Percentiles rank a stretch among this genome's conserved stretches.
Evolutionary conservation across 1,140 invertebrate species (phyloP).

Genomic region (Ganaspis sp.): DNA sequence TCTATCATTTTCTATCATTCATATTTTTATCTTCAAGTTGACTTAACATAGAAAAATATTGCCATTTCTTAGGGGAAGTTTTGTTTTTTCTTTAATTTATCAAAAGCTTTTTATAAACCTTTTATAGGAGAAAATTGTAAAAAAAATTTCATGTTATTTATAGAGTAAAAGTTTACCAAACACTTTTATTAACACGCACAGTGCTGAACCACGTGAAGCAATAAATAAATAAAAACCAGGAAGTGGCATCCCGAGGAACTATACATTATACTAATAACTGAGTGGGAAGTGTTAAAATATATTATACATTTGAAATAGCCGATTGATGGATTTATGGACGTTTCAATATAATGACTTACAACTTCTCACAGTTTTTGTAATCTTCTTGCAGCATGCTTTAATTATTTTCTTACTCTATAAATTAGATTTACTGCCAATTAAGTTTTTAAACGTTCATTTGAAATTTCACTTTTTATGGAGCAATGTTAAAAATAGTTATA

Average conservation of each 20-base stretch:
- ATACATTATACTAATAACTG: slow-evolving; percentile 33
- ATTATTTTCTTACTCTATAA: not conserved
- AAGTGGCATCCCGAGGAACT: slow-evolving; percentile 51
- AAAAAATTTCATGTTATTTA: no score
- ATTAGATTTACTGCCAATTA: no score
- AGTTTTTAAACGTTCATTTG: not conserved
- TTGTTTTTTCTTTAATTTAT: no score
- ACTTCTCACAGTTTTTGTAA: not conserved
- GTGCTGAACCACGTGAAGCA: slow-evolving; percentile 56
- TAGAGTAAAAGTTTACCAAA: no score
- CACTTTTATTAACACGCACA: no score
- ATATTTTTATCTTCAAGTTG: slow-evolving; percentile 34
- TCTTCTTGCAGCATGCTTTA: not conserved
- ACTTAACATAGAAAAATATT: not conserved
- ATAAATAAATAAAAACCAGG: slow-evolving; percentile 65
- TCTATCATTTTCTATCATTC: no score
- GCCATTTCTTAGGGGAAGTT: no score
- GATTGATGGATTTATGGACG: slow-evolving; percentile 20
- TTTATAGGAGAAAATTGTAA: no score
- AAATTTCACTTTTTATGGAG: not conserved
- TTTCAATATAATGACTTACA: not conserved
- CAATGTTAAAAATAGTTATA: no score
- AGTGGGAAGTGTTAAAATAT: slow-evolving; percentile 22
- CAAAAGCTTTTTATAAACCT: no score
- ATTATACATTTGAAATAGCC: not conserved